Percentiles rank a stretch among this genome's conserved stretches.
These are phyloP conservation scores for Brevimyrus niger DNA, from an alignment of 2,113 vertebrate genomes.

Conservation along the genomic window DNA sequence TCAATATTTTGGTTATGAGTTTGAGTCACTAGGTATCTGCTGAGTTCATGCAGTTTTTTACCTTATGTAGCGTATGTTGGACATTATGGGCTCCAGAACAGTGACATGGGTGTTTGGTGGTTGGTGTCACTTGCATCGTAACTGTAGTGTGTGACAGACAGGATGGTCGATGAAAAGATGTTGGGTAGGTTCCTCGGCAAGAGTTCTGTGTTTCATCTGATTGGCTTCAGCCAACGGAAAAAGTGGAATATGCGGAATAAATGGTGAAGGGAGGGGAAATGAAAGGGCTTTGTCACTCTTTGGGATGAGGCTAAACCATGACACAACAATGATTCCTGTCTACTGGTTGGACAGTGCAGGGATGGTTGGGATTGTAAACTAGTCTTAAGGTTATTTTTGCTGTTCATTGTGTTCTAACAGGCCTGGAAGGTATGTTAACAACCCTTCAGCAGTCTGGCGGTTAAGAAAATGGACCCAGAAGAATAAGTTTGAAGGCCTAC, in stretches of 20 bases:
- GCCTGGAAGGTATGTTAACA: neutral
- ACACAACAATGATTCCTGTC: neutral
- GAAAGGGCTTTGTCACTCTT: neutral
- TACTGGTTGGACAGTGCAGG: neutral
- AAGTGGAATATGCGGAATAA: neutral
- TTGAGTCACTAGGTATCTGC: neutral
- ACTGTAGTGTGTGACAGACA: neutral
- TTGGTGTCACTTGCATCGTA: neutral
- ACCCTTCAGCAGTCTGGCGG: neutral
- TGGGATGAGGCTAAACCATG: neutral
- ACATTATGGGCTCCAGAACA: neutral
- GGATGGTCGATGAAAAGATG: neutral
- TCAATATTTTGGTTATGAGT: slow-evolving; percentile 8
- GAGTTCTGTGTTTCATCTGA: neutral
- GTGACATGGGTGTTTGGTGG: neutral
- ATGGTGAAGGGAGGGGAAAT: neutral
- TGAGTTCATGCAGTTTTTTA: neutral
- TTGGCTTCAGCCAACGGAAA: neutral
- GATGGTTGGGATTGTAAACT: neutral
- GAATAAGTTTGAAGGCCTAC: neutral
- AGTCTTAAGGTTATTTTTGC: neutral
- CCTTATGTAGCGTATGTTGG: neutral
- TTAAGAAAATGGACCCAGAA: neutral
- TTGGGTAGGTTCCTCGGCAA: neutral
- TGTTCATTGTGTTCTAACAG: neutral